Conservation (phyloP, 2,113 vertebrate species). For the Saimiri boliviensis region DNA sequence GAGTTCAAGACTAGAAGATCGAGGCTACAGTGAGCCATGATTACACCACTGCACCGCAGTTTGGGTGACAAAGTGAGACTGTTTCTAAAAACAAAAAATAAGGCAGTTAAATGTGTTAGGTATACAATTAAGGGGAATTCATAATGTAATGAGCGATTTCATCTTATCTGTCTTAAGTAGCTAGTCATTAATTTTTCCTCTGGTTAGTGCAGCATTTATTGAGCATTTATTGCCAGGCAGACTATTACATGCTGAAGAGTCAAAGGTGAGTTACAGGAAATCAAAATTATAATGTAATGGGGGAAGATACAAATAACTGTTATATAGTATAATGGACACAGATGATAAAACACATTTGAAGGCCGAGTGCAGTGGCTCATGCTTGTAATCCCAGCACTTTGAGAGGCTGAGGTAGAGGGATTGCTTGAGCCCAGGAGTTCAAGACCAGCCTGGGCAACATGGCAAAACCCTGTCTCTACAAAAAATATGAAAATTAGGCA, state of each 20-base stretch:
- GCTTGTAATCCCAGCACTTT: too few species aligned
- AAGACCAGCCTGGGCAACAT: too few species aligned
- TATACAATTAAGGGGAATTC: neutral
- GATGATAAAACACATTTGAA: neutral
- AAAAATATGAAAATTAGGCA: too few species aligned
- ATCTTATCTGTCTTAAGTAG: neutral
- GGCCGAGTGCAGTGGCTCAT: too few species aligned
- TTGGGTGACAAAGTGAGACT: too few species aligned
- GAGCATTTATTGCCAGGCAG: neutral
- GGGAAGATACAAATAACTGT: neutral
- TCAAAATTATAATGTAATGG: neutral
- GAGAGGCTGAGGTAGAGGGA: too few species aligned
- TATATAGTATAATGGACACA: neutral
- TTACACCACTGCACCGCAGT: too few species aligned
- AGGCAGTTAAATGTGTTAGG: neutral
- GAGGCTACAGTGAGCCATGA: too few species aligned
- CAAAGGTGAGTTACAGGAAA: slow-evolving; percentile 17
- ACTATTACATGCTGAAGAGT: slow-evolving; percentile 1
- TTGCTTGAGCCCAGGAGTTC: too few species aligned
- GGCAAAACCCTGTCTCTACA: too few species aligned
- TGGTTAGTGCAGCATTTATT: neutral
- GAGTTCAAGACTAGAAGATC: too few species aligned
- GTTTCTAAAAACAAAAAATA: neutral
- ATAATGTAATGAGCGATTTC: neutral
- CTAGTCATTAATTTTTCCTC: slow-evolving; percentile 8